These are phyloP conservation scores for Megalops atlanticus DNA, from an alignment of 2,113 vertebrate species.

Conservation along the genomic window DNA sequence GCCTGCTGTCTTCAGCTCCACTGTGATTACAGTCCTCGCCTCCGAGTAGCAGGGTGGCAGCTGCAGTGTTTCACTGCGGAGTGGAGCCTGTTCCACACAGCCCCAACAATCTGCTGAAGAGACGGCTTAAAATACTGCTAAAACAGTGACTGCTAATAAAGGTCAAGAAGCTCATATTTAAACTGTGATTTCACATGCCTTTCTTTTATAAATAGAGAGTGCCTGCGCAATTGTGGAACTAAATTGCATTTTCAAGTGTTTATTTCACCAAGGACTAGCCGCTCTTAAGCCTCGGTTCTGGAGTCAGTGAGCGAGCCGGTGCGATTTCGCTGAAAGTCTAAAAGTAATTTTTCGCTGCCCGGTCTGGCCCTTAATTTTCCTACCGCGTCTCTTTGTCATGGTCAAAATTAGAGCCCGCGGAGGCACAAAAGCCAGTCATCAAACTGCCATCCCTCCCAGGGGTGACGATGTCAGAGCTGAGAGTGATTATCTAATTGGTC, in stretches of 20 bases:
- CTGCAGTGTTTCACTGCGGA: neutral
- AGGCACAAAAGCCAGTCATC: neutral
- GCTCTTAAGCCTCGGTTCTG: neutral
- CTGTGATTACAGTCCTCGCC: neutral
- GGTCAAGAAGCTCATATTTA: conserved; percentile 17
- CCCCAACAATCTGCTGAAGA: conserved; percentile 29
- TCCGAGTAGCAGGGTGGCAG: neutral
- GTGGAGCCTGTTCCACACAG: no score
- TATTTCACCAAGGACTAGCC: conserved; percentile 51
- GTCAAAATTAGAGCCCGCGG: neutral
- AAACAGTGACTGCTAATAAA: conserved; percentile 36
- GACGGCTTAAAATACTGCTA: conserved; percentile 9
- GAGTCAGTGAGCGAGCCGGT: conserved; percentile 6
- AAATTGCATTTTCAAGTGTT: conserved; percentile 56
- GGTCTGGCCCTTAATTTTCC: neutral
- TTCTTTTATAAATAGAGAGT: conserved; percentile 5
- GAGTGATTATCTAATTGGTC: neutral
- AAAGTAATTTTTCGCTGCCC: neutral
- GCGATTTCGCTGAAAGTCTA: neutral
- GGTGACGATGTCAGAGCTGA: neutral
- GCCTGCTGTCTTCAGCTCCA: no score
- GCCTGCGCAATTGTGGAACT: neutral
- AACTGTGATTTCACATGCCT: neutral
- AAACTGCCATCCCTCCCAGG: neutral
- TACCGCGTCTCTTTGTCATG: neutral